These are phyloP conservation scores for Pelecanus crispus DNA, from an alignment of 2,113 vertebrate species.

Conservation along the genomic window DNA sequence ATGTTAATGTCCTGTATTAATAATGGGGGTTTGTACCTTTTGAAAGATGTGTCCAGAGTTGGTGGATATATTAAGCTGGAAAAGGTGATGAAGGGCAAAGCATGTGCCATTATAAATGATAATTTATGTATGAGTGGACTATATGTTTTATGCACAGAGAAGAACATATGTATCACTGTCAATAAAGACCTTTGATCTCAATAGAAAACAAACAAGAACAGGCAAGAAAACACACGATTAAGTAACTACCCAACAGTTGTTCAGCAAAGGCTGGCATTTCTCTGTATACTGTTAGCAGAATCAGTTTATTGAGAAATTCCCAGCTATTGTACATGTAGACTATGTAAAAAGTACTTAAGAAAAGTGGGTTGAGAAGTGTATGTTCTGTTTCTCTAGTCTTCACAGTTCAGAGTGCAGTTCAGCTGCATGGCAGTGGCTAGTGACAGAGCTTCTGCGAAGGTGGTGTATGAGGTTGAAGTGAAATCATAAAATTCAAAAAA, in stretches of 20 bases:
- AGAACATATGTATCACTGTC: background rate
- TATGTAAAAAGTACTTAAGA: background rate
- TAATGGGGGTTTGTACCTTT: background rate
- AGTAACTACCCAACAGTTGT: background rate
- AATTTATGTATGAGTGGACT: background rate
- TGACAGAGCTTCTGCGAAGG: background rate
- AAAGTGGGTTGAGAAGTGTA: background rate
- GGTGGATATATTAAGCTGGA: background rate
- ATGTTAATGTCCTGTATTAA: background rate
- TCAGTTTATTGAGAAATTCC: background rate
- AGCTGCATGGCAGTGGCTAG: background rate
- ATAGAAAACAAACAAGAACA: background rate
- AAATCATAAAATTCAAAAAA: background rate
- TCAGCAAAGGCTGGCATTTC: background rate
- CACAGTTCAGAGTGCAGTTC: background rate
- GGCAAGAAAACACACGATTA: background rate
- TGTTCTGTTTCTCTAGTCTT: background rate
- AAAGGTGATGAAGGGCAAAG: background rate
- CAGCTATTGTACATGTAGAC: background rate
- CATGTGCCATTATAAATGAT: background rate
- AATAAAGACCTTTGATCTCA: background rate
- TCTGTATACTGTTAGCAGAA: too few species aligned
- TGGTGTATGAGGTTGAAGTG: background rate
- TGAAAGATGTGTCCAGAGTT: background rate
- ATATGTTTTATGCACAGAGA: background rate